These are phyloP conservation scores for Arctocebus calabarensis DNA, from an alignment of 2,797 vertebrate species.

Conservation along the genomic window DNA sequence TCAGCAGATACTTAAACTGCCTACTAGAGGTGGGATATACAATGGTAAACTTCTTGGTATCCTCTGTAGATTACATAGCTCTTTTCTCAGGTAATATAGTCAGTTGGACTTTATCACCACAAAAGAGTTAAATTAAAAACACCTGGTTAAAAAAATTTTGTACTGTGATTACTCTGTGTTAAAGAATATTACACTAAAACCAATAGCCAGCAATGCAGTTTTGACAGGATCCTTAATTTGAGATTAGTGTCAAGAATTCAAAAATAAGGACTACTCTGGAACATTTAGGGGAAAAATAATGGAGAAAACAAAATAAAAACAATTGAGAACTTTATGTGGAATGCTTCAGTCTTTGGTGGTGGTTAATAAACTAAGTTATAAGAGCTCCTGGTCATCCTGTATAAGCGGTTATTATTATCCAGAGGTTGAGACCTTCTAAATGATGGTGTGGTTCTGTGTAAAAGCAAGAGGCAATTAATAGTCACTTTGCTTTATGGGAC, in stretches of 20 bases:
- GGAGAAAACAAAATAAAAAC: not conserved
- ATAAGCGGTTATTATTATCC: slow-evolving; percentile 34
- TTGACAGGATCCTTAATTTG: slow-evolving; percentile 49
- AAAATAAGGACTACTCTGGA: slow-evolving; percentile 55
- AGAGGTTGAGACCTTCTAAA: slow-evolving; percentile 47
- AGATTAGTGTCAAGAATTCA: slow-evolving; percentile 56
- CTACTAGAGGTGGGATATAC: not conserved
- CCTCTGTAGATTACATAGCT: not conserved
- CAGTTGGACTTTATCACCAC: slow-evolving; percentile 17
- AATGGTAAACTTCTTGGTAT: not conserved
- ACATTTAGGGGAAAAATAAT: slow-evolving; percentile 9
- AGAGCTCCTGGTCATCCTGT: not conserved
- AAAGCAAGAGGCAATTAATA: slow-evolving; percentile 16
- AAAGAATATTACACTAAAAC: slow-evolving; percentile 10
- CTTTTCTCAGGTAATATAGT: not conserved
- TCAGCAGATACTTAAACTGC: not conserved
- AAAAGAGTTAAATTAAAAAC: slow-evolving; percentile 4
- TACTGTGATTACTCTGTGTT: not conserved
- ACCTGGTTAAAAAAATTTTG: not conserved
- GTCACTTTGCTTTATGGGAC: not conserved
- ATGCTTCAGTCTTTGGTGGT: slow-evolving; percentile 38
- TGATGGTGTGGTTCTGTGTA: slow-evolving; percentile 37
- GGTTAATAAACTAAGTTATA: slow-evolving; percentile 57
- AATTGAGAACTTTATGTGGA: slow-evolving; percentile 48
- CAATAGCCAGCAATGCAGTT: slow-evolving; percentile 6